Evolutionary conservation across 2,888 invertebrate genomes (phyloP), one percentile per base, ranked within the genome.

Genomic region (Eurytoma californica): DNA sequence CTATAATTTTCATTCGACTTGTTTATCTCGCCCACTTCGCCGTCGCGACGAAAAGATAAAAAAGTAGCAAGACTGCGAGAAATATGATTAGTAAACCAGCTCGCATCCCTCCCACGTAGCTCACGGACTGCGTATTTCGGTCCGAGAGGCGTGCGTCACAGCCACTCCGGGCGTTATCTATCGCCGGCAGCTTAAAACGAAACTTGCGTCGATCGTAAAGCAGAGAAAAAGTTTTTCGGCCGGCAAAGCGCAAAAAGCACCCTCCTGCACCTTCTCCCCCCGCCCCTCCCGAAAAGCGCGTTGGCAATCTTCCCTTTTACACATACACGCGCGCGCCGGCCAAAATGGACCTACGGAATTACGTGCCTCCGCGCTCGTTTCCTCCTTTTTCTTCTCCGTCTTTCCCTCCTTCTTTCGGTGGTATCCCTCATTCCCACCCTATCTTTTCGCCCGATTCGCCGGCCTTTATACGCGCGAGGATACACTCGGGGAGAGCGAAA

Each of bases 221-320:
- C 47, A n/a, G 47, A n/a, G n/a, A 39, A 63, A 63, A 63, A 63
- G n/a, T 63, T 63, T 63, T 63, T 18, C 18, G 12, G 12, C 0
- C 28, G 28, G 61, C 16, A 12, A 53, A 61, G 39, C n/a, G 61
- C 28, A 30, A 7, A 30, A 61, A 30, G 30, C 30, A 39, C 30
- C n/a, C 28, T 4, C 28, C 16, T 30, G 16, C 13, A n/a, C 47
- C 39, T 12, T 13, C n/a, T 63, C 39, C 39, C 1, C 39, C 1
- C 9, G 9, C 39, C 39, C 9, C 9, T 7, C 9, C 1, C 7
- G 9, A 30, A 30, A 39, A 39, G 39, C 39, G 39, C 63, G 18
- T 63, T 67, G 67, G 67, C 67, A 67, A 66, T 66, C 60, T 60
- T 58, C 49, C 60, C 70, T 60, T 51, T 67, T 49, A 60, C 20